These are phyloP conservation scores for Styela plicata DNA, from an alignment of 23 tunicate species.

Conservation along the genomic window DNA sequence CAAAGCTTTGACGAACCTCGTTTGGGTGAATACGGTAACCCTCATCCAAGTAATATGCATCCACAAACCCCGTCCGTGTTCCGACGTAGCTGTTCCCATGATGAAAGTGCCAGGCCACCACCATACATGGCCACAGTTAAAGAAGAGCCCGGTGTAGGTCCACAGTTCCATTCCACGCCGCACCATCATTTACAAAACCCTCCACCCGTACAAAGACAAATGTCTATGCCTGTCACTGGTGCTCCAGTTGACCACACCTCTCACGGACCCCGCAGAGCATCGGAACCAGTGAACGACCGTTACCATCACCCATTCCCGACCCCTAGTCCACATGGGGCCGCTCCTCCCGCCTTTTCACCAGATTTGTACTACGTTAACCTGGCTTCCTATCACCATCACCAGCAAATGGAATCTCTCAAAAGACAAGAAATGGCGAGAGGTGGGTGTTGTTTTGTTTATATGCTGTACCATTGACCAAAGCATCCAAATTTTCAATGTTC, in stretches of 20 bases:
- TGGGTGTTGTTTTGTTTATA: background rate
- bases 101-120: constrained; percentile 27
- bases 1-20: constrained; percentile 24
- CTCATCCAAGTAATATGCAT: background rate
- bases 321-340: constrained; percentile 16
- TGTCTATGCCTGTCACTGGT: constrained; percentile 53
- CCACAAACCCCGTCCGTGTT: constrained; percentile 5
- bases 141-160: constrained; percentile 31
- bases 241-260: constrained; percentile 4
- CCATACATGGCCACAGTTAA: constrained; percentile 41
- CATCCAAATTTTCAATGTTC: background rate
- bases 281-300: constrained; percentile 56
- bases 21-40: constrained; percentile 19
- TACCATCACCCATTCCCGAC: constrained; percentile 32
- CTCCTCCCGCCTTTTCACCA: constrained; percentile 19
- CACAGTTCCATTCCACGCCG: background rate
- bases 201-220: constrained; percentile 52
- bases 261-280: constrained; percentile 41
- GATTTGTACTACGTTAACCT: constrained; percentile 72
- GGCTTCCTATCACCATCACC: constrained; percentile 70
- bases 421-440: constrained; percentile 80
- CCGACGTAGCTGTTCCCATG: constrained; percentile 30
- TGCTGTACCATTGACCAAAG: no score
- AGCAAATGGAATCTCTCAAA: constrained; percentile 64
- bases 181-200: background rate